Conservation (phyloP, 2,113 vertebrate species). For the western clawed frog (Xenopus tropicalis) region DNA sequence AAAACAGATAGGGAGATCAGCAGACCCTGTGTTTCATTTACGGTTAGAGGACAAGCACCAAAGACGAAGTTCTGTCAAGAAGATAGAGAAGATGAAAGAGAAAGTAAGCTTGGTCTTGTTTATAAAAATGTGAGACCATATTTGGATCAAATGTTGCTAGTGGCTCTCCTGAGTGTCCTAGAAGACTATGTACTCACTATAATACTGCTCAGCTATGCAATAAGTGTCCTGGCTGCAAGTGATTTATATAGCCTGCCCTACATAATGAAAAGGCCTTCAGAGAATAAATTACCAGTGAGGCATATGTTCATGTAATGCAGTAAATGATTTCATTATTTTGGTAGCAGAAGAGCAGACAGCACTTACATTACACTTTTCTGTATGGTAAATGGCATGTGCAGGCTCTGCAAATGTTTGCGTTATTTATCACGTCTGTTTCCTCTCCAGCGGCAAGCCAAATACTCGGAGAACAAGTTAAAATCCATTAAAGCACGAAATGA, state of each 20-base stretch:
- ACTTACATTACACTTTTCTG: background rate
- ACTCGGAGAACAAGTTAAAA: slow-evolving; percentile 98
- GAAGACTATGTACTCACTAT: background rate
- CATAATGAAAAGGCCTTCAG: background rate
- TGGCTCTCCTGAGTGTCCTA: background rate
- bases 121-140: background rate
- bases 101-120: slow-evolving; percentile 71
- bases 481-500: slow-evolving; percentile 97
- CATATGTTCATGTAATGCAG: background rate
- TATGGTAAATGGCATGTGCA: background rate
- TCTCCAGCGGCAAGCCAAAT: slow-evolving; percentile 94
- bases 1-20: slow-evolving; percentile 85
- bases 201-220: background rate
- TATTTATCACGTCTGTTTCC: slow-evolving; percentile 42
- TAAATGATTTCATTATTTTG: background rate
- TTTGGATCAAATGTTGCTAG: background rate
- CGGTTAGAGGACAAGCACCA: slow-evolving; percentile 88
- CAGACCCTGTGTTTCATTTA: slow-evolving; percentile 87
- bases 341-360: background rate
- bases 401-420: background rate
- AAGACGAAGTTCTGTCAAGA: slow-evolving; percentile 94
- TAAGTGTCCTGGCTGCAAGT: background rate
- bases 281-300: slow-evolving; percentile 1
- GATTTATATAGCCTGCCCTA: background rate
- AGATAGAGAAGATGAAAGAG: slow-evolving; percentile 99